Evolutionary conservation across 2,888 invertebrate species (phyloP).

Genomic region (Apodemia duryi): DNA sequence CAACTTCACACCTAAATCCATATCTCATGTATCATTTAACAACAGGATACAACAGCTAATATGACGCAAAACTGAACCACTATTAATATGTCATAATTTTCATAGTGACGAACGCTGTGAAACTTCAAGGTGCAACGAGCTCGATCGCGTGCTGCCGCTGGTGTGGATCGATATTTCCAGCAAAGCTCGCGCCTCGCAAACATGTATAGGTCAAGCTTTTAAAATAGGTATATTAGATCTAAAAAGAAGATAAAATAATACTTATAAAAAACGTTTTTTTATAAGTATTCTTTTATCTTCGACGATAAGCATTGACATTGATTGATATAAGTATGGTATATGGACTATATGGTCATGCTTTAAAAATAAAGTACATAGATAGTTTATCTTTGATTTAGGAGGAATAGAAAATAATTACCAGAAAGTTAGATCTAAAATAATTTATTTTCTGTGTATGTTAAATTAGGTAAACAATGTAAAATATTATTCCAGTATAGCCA

Average conservation of each 20-base stretch:
- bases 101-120: slow-evolving; percentile 29
- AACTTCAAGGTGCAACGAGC: slow-evolving; percentile 54
- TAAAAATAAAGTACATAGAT: no score
- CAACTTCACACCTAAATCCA: slow-evolving; percentile 18
- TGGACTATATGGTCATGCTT: no score
- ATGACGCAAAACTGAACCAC: not conserved
- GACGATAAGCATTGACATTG: no score
- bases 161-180: slow-evolving; percentile 66
- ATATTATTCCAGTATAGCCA: no score
- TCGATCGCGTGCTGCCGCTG: slow-evolving; percentile 64
- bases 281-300: no score
- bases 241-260: no score
- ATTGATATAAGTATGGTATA: no score
- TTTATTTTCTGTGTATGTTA: slow-evolving; percentile 71
- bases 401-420: no score
- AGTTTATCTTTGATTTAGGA: no score
- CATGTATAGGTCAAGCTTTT: slow-evolving; percentile 36
- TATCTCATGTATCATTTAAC: slow-evolving; percentile 19
- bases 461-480: no score
- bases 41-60: not conserved
- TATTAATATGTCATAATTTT: slow-evolving; percentile 4
- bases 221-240: no score
- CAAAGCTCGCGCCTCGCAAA: slow-evolving; percentile 61
- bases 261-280: no score
- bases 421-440: slow-evolving; percentile 68